These are phyloP conservation scores for Leucania comma DNA, from an alignment of 2,888 invertebrate species.

Conservation along the genomic window DNA sequence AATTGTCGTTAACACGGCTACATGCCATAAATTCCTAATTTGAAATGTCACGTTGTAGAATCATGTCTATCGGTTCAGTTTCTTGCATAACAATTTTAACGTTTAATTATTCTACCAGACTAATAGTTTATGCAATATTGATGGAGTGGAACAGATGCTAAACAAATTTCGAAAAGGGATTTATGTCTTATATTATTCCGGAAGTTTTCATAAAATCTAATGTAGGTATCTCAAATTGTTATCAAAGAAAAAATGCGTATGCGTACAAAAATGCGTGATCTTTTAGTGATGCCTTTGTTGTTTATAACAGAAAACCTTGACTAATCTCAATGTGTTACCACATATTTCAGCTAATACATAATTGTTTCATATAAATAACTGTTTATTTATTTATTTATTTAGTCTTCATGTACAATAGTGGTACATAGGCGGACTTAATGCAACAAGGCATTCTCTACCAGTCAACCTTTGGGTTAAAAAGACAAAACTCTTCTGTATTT, in stretches of 20 bases:
- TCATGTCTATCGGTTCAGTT: constrained; percentile 1
- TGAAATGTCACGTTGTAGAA: constrained; percentile 22
- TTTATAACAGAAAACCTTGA: background rate
- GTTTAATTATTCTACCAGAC: constrained; percentile 10
- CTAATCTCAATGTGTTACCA: background rate
- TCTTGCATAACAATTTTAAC: constrained; percentile 1
- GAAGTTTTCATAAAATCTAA: background rate
- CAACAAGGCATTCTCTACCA: too few relatives aligned
- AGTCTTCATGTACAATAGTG: too few relatives aligned
- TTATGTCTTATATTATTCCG: background rate
- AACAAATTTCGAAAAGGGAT: constrained; percentile 1
- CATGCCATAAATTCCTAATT: constrained; percentile 29
- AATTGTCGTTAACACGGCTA: background rate
- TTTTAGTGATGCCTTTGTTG: background rate
- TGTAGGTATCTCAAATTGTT: background rate
- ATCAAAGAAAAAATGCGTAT: background rate
- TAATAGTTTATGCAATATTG: constrained; percentile 7
- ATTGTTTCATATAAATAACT: background rate
- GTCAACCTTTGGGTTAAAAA: too few relatives aligned
- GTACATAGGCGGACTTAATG: too few relatives aligned
- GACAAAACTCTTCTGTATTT: too few relatives aligned
- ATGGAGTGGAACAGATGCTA: constrained; percentile 6
- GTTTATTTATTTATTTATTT: too few relatives aligned
- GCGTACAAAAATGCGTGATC: background rate
- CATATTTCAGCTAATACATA: background rate